Conservation (phyloP, 2,113 vertebrate genomes). For the Bos javanicus region DNA sequence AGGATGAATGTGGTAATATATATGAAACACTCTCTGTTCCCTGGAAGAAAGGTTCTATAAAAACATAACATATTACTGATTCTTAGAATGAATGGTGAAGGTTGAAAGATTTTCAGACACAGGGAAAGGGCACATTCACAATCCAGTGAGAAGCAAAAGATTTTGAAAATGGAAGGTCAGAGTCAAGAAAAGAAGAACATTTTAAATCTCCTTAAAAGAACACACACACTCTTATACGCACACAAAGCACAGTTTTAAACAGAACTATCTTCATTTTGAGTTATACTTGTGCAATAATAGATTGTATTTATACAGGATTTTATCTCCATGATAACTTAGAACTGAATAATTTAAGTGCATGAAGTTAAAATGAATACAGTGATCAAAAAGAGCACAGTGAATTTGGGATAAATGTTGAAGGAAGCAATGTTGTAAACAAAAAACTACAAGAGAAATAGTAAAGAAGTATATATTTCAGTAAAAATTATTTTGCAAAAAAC, state of each 20-base stretch:
- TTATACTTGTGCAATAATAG: not conserved
- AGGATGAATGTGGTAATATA: conserved; percentile 76
- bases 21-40: conserved; percentile 70
- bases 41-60: conserved; percentile 70
- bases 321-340: not conserved
- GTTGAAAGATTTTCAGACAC: conserved; percentile 66
- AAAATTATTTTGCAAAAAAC: not conserved
- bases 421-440: not conserved
- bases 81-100: conserved; percentile 64
- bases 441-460: not conserved
- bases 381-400: not conserved
- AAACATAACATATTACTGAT: conserved; percentile 70
- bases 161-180: conserved; percentile 64
- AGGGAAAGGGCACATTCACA: conserved; percentile 68
- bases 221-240: not conserved
- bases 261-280: not conserved
- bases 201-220: not conserved
- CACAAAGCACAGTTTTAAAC: not conserved
- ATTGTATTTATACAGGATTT: not conserved
- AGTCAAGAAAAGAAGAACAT: not conserved
- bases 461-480: not conserved
- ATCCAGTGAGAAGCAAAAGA: conserved; percentile 52
- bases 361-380: not conserved
- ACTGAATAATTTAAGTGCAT: not conserved
- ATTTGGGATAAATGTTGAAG: not conserved